These are phyloP conservation scores for Drosophila chauvacae DNA, from an alignment of 1,140 invertebrate species.

Conservation along the genomic window DNA sequence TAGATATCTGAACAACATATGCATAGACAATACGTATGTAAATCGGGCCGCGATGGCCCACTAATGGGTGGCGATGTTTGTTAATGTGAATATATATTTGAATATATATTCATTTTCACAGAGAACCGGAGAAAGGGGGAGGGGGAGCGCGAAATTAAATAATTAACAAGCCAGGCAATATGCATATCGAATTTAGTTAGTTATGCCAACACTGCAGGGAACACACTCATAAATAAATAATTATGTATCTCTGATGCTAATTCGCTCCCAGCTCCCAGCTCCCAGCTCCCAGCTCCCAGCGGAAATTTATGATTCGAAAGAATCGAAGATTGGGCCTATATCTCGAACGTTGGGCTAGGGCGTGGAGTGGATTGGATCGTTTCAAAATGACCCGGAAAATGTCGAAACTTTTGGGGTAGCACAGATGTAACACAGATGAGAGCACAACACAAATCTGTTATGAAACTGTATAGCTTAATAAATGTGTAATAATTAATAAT, in stretches of 20 bases:
- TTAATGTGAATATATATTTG: slow-evolving; percentile 44
- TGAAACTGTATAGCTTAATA: too few relatives aligned
- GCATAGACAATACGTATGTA: slow-evolving; percentile 43
- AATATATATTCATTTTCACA: slow-evolving; percentile 21
- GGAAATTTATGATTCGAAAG: slow-evolving; percentile 40
- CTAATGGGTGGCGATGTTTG: slow-evolving; percentile 50
- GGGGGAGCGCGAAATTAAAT: slow-evolving; percentile 45
- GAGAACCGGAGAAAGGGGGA: background rate
- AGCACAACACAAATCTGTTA: too few relatives aligned
- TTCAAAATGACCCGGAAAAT: slow-evolving; percentile 11
- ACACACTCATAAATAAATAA: slow-evolving; percentile 45
- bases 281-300: too few relatives aligned
- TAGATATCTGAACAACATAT: slow-evolving; percentile 25
- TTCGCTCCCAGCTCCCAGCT: background rate
- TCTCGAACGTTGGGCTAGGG: slow-evolving; percentile 1
- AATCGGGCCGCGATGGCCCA: slow-evolving; percentile 42
- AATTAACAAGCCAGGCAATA: slow-evolving; percentile 49
- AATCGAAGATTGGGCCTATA: slow-evolving; percentile 24
- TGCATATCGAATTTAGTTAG: slow-evolving; percentile 44
- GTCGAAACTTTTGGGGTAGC: background rate
- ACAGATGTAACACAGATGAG: too few relatives aligned
- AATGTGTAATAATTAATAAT: too few relatives aligned
- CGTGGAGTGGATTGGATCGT: background rate
- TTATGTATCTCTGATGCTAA: slow-evolving; percentile 36
- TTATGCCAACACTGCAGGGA: slow-evolving; percentile 48